A percentile compares a stretch with the other conserved stretches of the same genome.
Conservation (phyloP, 2,888 invertebrate genomes). For the Slavum lentiscoides region DNA sequence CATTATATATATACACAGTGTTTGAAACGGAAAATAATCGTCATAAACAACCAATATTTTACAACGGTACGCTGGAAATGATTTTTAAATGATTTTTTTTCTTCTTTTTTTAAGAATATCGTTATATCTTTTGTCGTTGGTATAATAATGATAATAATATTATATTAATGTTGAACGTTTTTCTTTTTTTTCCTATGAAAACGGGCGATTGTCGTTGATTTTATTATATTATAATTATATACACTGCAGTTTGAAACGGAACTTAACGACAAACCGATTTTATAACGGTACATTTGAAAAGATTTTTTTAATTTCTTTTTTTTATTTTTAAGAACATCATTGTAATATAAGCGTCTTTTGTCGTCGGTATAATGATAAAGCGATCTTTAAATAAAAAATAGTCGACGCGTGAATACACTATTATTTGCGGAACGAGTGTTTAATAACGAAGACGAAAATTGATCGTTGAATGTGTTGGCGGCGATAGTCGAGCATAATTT, state of each 20-base stretch:
- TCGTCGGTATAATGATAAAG: neutral
- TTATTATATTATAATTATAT: too few relatives aligned
- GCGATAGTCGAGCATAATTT: neutral
- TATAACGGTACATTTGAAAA: neutral
- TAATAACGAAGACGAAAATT: constrained; percentile 1
- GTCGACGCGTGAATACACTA: neutral
- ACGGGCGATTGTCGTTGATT: neutral
- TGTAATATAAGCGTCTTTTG: too few relatives aligned
- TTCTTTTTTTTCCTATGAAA: too few relatives aligned
- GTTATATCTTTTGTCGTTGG: neutral
- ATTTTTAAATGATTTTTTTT: neutral
- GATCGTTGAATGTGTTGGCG: neutral
- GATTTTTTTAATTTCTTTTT: neutral
- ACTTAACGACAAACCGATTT: too few relatives aligned
- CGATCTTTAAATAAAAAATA: neutral
- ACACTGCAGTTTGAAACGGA: too few relatives aligned
- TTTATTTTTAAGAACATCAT: neutral
- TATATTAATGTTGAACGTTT: too few relatives aligned
- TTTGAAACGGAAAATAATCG: too few relatives aligned
- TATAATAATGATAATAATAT: neutral
- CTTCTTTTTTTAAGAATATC: neutral
- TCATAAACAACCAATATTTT: too few relatives aligned
- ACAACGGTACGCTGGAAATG: neutral
- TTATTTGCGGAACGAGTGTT: neutral
- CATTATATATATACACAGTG: too few relatives aligned